Base-by-base conservation (phyloP, 37 sponge, comb jelly and placozoan species). In the Haliclona indistincta region DNA sequence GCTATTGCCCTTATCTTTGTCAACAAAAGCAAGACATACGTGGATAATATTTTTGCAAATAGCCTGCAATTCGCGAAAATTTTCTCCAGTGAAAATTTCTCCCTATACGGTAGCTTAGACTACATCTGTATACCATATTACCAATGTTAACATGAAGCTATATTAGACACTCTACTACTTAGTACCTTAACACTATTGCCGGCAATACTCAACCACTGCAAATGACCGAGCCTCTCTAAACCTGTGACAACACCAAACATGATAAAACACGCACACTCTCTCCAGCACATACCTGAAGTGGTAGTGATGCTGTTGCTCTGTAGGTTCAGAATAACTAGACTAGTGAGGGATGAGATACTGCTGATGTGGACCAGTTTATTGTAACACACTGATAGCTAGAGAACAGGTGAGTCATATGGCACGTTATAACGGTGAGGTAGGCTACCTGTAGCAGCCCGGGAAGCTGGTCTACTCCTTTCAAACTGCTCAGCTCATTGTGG, bases 151-250 rank as follows among this genome's bases (percentile, higher is more conserved):
- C n/a, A n/a, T n/a, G n/a, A n/a, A n/a, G n/a, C n/a, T n/a, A n/a
- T n/a, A n/a, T 10, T 11, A 61, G 22, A 20, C 8, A 61, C 51
- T 47, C 13, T 47, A 47, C 10, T 17, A 58, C 7, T 39, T n/a
- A 68, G 68, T 26, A 90, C 90, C 86, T 71, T 80, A 47, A 90
- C 68, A 67, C 73, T 84, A 78, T 90, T 90, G 19, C 81, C 81
- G 45, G 81, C 77, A 30, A 90, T 58, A 36, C 81, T 70, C 49
- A 90, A 58, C 81, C 85, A 90, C 63, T 90, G 77, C 64, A 90
- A 55, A 20, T 71, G 51, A 1, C 22, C 40, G 0, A 90, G 68
- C 11, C 34, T 20, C 36, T 68, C 64, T 0, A 90, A 63, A 41
- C 85, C 88, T 76, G 36, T 23, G 28, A 66, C 11, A 5, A 39